Base-by-base conservation (phyloP, 2,113 vertebrate genomes). In the Nesoenas mayeri region DNA sequence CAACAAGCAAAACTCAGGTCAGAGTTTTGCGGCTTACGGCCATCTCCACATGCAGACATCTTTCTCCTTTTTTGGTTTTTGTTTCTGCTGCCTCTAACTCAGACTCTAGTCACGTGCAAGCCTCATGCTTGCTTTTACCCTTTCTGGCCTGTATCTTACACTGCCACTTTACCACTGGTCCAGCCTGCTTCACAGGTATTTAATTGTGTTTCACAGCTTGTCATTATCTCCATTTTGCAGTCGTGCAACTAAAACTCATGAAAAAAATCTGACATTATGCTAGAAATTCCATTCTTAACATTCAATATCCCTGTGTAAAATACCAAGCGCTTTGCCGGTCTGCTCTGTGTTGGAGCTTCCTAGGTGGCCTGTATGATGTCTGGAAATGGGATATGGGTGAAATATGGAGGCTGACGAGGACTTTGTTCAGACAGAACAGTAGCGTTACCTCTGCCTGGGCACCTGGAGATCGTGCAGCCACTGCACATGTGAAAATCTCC, bases 401-500 rank as follows among this genome's bases (percentile, higher is more conserved):
- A 29, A 56, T 29, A n/a, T 44, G 31, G 31, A 56, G 40, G 40
- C 26, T 60, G 44, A 26, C 10, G 15, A 54, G 34, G 58, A 25
- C 64, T 61, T 80, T 40, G 21, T 36, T 78, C 53, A 66, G 47
- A 8, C 11, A 67, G 28, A 28, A 50, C 60, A 31, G 60, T 17
- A 34, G 18, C 48, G 29, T 58, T 47, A 65, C 29, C 38, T 66
- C 17, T 87, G 61, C 47, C 48, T 51, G 32, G 14, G 24, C 50
- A 34, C 47, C 10, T 47, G 36, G 20, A 62, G n/a, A 34, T 44
- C 54, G 51, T 2, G 1, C 10, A 20, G 34, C 7, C 4, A 0
- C 42, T 25, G 31, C 0, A 0, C 14, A 3, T 20, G 14, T 24
- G 25, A 34, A 61, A 75, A 56, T 57, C 53, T 73, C 13, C 42